These are phyloP conservation scores for Dicentrarchus labrax DNA, from an alignment of 2,113 vertebrate species.

Conservation along the genomic window DNA sequence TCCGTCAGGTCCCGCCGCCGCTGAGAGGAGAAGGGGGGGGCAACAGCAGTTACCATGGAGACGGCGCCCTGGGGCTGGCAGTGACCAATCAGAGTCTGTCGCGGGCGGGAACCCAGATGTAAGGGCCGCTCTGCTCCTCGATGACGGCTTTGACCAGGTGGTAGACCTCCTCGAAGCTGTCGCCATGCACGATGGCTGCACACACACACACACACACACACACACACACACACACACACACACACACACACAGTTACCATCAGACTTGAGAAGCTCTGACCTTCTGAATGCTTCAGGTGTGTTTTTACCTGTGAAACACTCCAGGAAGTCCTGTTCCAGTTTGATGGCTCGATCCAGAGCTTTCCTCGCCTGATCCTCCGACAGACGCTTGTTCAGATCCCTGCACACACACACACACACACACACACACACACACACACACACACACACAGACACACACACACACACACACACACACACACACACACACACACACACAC, in stretches of 20 bases:
- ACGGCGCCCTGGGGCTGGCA: too few species aligned
- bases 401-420: constrained; percentile 64
- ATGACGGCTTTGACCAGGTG: constrained; percentile 90
- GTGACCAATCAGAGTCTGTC: constrained; percentile 87
- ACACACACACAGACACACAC: constrained; percentile 12
- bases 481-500: too few species aligned
- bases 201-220: constrained; percentile 6
- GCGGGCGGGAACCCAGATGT: constrained; percentile 91
- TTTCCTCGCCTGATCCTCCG: constrained; percentile 91
- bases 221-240: neutral
- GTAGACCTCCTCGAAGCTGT: constrained; percentile 93
- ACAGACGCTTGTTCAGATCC: constrained; percentile 91
- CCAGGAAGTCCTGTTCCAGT: constrained; percentile 91
- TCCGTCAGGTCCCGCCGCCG: neutral
- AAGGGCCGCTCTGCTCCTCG: constrained; percentile 93
- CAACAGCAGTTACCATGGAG: too few species aligned
- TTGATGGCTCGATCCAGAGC: constrained; percentile 90
- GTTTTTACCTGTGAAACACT: constrained; percentile 89
- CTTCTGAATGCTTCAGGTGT: neutral
- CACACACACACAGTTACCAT: neutral
- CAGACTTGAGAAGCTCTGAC: too few species aligned
- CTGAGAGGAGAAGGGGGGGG: neutral
- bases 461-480: too few species aligned
- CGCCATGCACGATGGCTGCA: constrained; percentile 90
- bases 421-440: constrained; percentile 31